Conservation (phyloP, 2,113 vertebrate species). For the Neopipo cinnamomea region DNA sequence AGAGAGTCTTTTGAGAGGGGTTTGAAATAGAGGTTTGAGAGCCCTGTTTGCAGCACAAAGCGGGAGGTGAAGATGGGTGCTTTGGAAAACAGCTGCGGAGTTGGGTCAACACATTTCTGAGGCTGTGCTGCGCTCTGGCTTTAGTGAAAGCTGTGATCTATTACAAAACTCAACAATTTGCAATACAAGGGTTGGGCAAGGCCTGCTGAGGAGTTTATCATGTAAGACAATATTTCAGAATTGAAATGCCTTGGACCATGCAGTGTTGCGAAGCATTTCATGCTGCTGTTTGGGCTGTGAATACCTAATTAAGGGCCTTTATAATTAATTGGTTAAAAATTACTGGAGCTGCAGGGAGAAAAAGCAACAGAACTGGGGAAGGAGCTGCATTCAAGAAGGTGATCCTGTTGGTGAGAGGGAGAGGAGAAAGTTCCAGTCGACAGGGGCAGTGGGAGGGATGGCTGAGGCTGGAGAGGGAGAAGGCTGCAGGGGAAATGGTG, state of each 20-base stretch:
- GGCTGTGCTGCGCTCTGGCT: not conserved
- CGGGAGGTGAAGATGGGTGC: not conserved
- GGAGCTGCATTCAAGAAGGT: not conserved
- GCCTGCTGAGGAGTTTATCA: not conserved
- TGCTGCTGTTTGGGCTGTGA: not conserved
- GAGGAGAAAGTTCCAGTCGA: not conserved
- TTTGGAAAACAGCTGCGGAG: slow-evolving; percentile 25
- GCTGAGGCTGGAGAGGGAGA: not conserved
- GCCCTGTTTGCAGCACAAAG: not conserved
- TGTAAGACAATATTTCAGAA: not conserved
- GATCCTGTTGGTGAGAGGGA: not conserved
- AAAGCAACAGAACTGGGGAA: not conserved
- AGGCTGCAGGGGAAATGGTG: not conserved
- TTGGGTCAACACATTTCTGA: slow-evolving; percentile 1
- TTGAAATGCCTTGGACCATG: not conserved
- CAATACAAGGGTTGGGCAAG: not conserved
- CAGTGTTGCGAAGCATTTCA: not conserved
- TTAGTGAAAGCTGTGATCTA: not conserved
- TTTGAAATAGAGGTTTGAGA: not conserved
- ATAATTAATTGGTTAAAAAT: not conserved
- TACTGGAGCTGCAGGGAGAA: not conserved
- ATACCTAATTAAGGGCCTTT: not conserved
- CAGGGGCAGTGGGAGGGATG: not conserved
- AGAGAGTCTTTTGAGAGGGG: not conserved
- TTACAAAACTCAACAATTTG: not conserved